Evolutionary conservation across 1,140 invertebrate genomes (phyloP).

Genomic region (Papilio polytes): DNA sequence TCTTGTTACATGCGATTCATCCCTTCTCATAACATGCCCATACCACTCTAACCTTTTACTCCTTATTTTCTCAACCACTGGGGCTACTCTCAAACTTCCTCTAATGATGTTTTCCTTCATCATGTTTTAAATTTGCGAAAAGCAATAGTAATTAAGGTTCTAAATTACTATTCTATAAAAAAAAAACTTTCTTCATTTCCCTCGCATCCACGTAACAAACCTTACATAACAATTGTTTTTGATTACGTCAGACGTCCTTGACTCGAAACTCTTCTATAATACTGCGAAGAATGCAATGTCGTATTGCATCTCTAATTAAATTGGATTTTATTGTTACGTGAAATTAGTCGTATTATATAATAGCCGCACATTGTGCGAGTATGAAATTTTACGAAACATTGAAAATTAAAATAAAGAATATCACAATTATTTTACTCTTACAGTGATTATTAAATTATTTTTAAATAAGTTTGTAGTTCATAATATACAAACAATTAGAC

Average conservation of each 20-base stretch:
- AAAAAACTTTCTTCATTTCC: not conserved
- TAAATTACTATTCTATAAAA: no score
- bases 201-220: not conserved
- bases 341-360: slow-evolving; percentile 4
- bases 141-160: not conserved
- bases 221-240: slow-evolving; percentile 21
- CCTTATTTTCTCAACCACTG: no score
- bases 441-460: not conserved
- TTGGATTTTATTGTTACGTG: slow-evolving; percentile 8
- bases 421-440: not conserved
- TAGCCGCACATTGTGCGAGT: not conserved
- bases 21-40: no score
- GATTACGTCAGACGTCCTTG: slow-evolving; percentile 22
- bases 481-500: no score
- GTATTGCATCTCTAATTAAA: slow-evolving; percentile 13
- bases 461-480: no score
- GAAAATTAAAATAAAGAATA: no score
- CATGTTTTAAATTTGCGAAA: no score
- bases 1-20: no score
- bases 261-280: slow-evolving; percentile 4
- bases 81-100: no score
- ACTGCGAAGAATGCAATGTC: slow-evolving; percentile 15
- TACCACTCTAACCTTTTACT: no score
- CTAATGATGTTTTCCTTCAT: no score
- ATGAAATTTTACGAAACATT: not conserved